These are phyloP conservation scores for Passer montanus DNA, from an alignment of 2,113 vertebrate genomes.

Conservation along the genomic window DNA sequence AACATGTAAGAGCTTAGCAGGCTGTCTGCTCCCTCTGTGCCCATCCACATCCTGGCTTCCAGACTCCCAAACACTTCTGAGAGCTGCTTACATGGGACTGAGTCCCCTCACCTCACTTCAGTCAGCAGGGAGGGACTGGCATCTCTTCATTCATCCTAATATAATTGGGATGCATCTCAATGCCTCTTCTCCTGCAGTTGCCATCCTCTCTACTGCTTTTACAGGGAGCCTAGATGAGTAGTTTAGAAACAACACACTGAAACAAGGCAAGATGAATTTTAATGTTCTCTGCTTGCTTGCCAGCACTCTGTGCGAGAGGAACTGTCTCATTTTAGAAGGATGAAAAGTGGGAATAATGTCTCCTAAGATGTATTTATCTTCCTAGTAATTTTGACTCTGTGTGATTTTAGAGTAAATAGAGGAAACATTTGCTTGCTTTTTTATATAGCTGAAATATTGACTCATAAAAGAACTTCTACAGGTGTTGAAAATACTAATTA, in stretches of 20 bases:
- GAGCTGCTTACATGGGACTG: neutral
- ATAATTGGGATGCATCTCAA: rapidly evolving
- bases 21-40: neutral
- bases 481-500: neutral
- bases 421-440: neutral
- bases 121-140: neutral
- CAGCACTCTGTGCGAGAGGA: neutral
- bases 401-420: neutral
- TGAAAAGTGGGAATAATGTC: neutral
- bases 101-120: neutral
- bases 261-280: neutral
- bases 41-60: neutral
- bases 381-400: neutral
- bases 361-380: neutral
- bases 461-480: neutral
- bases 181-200: neutral
- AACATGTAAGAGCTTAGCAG: neutral
- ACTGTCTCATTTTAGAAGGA: neutral
- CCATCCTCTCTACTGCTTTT: neutral
- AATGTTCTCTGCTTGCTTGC: neutral
- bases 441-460: neutral
- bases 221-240: neutral
- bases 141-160: neutral
- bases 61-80: neutral
- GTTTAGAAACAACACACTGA: neutral